Evolutionary conservation across 2,113 vertebrate species (phyloP).

Genomic region (Rhabdornis inornatus): DNA sequence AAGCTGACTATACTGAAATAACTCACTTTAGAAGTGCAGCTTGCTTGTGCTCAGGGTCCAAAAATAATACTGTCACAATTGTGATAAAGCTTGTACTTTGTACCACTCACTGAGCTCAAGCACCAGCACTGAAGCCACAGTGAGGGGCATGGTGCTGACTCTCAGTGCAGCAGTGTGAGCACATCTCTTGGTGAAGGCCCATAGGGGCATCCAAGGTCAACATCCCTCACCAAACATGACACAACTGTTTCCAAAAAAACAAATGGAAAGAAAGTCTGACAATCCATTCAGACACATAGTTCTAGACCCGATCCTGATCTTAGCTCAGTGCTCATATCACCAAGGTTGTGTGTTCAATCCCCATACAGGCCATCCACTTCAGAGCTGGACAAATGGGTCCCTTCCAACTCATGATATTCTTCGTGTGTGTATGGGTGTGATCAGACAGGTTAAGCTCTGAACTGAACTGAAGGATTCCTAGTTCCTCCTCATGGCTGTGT

Average conservation of each 20-base stretch:
- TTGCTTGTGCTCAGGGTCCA: background rate
- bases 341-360: background rate
- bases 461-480: background rate
- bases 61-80: background rate
- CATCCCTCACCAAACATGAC: background rate
- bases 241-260: background rate
- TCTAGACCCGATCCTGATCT: background rate
- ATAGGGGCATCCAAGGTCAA: background rate
- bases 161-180: background rate
- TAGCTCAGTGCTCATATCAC: background rate
- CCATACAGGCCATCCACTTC: background rate
- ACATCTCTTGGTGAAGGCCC: background rate
- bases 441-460: background rate
- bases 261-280: background rate
- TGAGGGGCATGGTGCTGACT: background rate
- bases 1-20: background rate
- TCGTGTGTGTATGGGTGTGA: background rate
- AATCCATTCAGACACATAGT: background rate
- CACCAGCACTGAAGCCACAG: background rate
- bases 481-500: background rate
- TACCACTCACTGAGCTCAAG: background rate
- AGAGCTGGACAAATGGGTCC: background rate
- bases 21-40: background rate
- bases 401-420: background rate
- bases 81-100: accelerated